phyloP scores from a whole-genome alignment of 2,888 invertebrate genomes.

The Harpalus rubripes region DNA sequence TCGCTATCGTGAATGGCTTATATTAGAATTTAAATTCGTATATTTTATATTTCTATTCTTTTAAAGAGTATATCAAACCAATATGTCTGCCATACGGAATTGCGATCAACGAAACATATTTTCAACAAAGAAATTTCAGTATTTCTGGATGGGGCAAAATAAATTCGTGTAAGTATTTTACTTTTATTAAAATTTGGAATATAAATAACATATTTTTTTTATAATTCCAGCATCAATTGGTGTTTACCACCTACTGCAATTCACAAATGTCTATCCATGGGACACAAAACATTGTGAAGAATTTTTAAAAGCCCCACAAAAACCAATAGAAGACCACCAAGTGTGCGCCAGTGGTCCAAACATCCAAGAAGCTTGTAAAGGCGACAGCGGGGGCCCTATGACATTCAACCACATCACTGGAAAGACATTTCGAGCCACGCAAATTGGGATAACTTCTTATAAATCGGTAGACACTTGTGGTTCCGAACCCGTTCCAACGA shows the following conservation, averaged over 20 bases:
- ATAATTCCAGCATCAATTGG: slow-evolving; percentile 72
- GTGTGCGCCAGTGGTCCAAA: slow-evolving; percentile 76
- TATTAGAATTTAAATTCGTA: no score
- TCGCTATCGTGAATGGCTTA: no score
- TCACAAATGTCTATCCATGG: slow-evolving; percentile 72
- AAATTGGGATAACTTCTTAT: slow-evolving; percentile 78
- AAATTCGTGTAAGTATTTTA: slow-evolving; percentile 12
- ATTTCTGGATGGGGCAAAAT: slow-evolving; percentile 87
- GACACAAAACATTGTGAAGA: slow-evolving; percentile 71
- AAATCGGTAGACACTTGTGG: slow-evolving; percentile 76
- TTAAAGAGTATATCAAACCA: slow-evolving; percentile 73
- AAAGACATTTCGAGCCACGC: slow-evolving; percentile 71
- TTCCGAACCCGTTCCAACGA: slow-evolving; percentile 75
- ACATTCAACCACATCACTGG: slow-evolving; percentile 71
- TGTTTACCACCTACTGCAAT: slow-evolving; percentile 72
- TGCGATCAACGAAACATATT: slow-evolving; percentile 45
- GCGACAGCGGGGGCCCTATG: slow-evolving; percentile 78
- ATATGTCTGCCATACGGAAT: slow-evolving; percentile 73
- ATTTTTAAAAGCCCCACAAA: slow-evolving; percentile 68
- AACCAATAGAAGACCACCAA: slow-evolving; percentile 75
- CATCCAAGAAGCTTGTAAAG: slow-evolving; percentile 76
- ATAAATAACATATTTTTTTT: not conserved
- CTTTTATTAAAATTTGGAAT: not conserved
- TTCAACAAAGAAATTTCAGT: slow-evolving; percentile 76
- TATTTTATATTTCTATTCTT: slow-evolving; percentile 11